Conservation (phyloP, 1,140 invertebrate genomes). For the Paracyclopina nana region DNA sequence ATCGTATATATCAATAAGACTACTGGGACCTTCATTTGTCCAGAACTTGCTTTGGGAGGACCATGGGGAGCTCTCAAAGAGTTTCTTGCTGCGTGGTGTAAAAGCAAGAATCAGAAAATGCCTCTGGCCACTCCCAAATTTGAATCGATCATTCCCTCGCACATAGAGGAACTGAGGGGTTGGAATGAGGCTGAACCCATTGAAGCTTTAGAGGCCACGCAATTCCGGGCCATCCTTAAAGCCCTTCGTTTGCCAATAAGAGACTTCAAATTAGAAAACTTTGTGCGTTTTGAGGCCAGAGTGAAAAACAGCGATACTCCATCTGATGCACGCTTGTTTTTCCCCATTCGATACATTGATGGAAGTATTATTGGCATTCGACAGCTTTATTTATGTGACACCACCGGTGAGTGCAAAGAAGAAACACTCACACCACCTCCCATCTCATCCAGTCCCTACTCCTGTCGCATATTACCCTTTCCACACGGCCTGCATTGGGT, state of each 20-base stretch:
- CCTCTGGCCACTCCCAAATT: not conserved
- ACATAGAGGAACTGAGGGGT: not conserved
- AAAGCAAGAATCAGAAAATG: not conserved
- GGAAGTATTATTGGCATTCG: too few species aligned
- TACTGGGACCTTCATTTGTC: not conserved
- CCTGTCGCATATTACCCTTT: not conserved
- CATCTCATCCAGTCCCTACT: too few species aligned
- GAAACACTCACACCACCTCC: too few species aligned
- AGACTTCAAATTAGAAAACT: not conserved
- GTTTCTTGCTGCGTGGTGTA: not conserved
- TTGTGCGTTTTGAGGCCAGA: not conserved
- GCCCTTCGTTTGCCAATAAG: not conserved
- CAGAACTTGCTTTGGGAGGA: not conserved
- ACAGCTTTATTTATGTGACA: too few species aligned
- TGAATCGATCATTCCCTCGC: not conserved
- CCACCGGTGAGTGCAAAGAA: too few species aligned
- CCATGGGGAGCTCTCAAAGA: not conserved
- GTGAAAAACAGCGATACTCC: not conserved
- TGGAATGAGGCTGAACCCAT: not conserved
- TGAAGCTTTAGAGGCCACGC: not conserved
- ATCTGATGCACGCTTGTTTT: not conserved
- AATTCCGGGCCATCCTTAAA: not conserved
- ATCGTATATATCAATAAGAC: not conserved
- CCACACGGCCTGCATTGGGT: constrained; percentile 2
- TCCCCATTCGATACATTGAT: not conserved